These are phyloP conservation scores for Condylura cristata DNA, from an alignment of 2,113 vertebrate species.

Conservation along the genomic window DNA sequence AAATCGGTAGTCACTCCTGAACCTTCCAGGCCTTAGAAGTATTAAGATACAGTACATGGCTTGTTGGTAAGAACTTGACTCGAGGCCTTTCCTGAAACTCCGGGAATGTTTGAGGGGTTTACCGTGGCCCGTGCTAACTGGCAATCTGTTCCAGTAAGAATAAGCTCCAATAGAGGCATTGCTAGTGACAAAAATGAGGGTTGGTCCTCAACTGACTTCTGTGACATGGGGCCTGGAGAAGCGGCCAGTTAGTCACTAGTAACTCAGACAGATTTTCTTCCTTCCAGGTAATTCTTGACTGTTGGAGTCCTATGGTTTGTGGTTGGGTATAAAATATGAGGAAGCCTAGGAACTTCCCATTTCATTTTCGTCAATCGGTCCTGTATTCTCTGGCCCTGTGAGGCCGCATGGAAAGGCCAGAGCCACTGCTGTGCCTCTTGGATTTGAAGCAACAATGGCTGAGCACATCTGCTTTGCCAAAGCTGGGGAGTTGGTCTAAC, in stretches of 20 bases:
- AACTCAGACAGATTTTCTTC: neutral
- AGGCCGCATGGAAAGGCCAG: rapidly evolving
- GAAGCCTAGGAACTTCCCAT: neutral
- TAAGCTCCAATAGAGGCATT: neutral
- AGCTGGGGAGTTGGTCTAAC: neutral
- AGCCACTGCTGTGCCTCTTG: neutral
- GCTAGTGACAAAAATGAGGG: neutral
- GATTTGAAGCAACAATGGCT: no score
- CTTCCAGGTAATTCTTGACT: neutral
- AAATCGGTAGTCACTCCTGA: neutral
- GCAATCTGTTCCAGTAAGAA: neutral
- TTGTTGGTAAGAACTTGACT: neutral
- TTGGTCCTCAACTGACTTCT: neutral
- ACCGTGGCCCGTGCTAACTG: neutral
- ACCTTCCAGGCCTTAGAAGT: neutral
- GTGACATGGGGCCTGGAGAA: rapidly evolving
- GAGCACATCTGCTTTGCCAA: neutral
- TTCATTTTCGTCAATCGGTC: neutral
- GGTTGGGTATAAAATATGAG: neutral
- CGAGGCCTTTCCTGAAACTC: neutral
- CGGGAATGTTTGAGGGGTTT: neutral
- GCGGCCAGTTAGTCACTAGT: neutral
- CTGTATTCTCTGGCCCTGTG: neutral
- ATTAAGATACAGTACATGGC: rapidly evolving
- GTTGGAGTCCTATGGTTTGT: rapidly evolving